Evolutionary conservation across 2,797 vertebrate species (phyloP).

Genomic region (Paratrypauchen microcephalus): DNA sequence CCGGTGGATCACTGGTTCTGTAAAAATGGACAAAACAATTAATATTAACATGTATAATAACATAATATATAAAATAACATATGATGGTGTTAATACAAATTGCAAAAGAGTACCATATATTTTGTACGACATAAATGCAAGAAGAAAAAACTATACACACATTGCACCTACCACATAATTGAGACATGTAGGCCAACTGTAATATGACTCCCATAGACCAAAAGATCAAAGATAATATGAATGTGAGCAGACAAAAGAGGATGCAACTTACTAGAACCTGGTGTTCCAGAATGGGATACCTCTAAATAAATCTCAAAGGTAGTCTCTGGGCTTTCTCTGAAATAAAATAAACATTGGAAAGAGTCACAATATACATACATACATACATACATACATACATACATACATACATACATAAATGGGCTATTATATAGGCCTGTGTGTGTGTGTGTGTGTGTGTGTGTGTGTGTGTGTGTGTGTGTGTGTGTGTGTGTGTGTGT

Average conservation of each 20-base stretch:
- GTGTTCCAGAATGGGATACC: slow-evolving; percentile 64
- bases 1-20: slow-evolving; percentile 91
- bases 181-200: not conserved
- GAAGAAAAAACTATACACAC: too few species aligned
- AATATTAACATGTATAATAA: too few species aligned
- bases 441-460: too few species aligned
- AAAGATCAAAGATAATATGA: not conserved
- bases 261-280: slow-evolving; percentile 66
- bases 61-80: not conserved
- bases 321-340: slow-evolving; percentile 76
- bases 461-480: too few species aligned
- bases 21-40: slow-evolving; percentile 83
- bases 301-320: slow-evolving; percentile 79
- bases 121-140: too few species aligned
- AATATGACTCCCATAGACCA: not conserved
- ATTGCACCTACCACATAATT: not conserved
- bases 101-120: not conserved
- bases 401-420: too few species aligned
- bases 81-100: not conserved
- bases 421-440: too few species aligned
- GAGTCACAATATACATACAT: too few species aligned
- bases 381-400: too few species aligned
- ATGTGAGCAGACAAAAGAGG: not conserved
- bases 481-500: too few species aligned
- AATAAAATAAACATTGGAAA: slow-evolving; percentile 36